Percentiles rank a stretch among this genome's conserved stretches.
Evolutionary conservation across 2,113 vertebrate species (phyloP).

Genomic region (Zosterops japonicus): DNA sequence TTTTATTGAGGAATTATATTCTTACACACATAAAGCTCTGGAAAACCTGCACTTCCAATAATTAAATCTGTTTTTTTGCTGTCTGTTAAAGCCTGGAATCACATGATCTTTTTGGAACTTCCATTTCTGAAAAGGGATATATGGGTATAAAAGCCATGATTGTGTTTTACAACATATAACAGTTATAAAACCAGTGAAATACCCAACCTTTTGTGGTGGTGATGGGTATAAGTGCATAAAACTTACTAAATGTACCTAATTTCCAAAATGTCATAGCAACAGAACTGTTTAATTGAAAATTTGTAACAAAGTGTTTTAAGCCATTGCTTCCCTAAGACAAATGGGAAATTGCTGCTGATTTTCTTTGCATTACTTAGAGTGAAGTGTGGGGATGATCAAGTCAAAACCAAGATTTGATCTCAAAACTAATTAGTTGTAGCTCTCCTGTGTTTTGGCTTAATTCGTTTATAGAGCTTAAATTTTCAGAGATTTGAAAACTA

Average conservation of each 20-base stretch:
- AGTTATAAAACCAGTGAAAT: not conserved
- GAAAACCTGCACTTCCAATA: not conserved
- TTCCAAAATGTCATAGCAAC: not conserved
- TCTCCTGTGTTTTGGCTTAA: not conserved
- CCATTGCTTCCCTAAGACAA: not conserved
- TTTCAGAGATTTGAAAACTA: not conserved
- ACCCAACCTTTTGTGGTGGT: not conserved
- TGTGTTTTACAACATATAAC: not conserved
- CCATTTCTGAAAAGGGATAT: not conserved
- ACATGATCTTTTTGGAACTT: not conserved
- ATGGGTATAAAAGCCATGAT: not conserved
- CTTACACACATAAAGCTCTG: not conserved
- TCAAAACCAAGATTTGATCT: not conserved
- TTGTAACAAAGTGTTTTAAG: not conserved
- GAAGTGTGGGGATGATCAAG: not conserved
- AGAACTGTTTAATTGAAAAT: not conserved
- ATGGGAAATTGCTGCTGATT: not conserved
- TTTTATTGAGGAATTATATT: not conserved
- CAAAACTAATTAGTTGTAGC: not conserved
- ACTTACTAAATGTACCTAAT: not conserved
- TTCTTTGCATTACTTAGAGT: not conserved
- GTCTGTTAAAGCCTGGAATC: not conserved
- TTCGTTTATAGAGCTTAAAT: not conserved
- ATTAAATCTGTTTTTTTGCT: not conserved
- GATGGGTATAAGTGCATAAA: not conserved